These are phyloP conservation scores for Pantherophis vulpinus DNA, from an alignment of 2,797 vertebrate species.

Conservation along the genomic window DNA sequence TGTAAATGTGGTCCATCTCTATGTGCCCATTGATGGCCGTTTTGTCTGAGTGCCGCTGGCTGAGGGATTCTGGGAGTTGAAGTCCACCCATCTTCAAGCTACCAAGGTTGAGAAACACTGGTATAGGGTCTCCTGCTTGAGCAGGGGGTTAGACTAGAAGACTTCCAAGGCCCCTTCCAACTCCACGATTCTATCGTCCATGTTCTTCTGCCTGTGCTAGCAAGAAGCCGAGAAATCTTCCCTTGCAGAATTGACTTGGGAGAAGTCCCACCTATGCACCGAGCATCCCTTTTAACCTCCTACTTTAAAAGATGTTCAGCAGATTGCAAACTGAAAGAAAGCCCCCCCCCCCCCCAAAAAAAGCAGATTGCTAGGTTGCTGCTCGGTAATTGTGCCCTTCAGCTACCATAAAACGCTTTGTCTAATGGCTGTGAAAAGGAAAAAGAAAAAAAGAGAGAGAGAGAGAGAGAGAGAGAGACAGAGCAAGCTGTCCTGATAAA, in stretches of 20 bases:
- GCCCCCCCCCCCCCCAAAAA: slow-evolving; percentile 11
- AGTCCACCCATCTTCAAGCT: no score
- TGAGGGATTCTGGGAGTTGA: no score
- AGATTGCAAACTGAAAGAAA: slow-evolving; percentile 61
- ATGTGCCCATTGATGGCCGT: no score
- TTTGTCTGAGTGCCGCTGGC: no score
- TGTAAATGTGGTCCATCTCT: no score
- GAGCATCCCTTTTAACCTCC: not conserved
- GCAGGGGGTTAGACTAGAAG: not conserved
- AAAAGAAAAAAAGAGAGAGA: not conserved
- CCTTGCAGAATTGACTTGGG: not conserved
- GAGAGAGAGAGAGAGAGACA: not conserved
- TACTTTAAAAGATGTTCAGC: slow-evolving; percentile 54
- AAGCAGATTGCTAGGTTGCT: slow-evolving; percentile 65
- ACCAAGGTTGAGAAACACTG: no score
- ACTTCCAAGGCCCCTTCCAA: not conserved
- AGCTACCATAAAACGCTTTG: slow-evolving; percentile 59
- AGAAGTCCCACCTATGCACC: slow-evolving; percentile 30
- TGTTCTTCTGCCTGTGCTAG: fast-evolving
- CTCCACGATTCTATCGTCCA: not conserved
- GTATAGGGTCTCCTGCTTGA: no score
- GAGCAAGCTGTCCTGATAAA: slow-evolving; percentile 65
- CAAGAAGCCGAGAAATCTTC: not conserved
- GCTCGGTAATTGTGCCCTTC: slow-evolving; percentile 65
- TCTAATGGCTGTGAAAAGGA: slow-evolving; percentile 52